A percentile compares a stretch with the other conserved stretches of the same genome.
Conservation (phyloP, 2,888 invertebrate species). For the Drosophila falleni region DNA sequence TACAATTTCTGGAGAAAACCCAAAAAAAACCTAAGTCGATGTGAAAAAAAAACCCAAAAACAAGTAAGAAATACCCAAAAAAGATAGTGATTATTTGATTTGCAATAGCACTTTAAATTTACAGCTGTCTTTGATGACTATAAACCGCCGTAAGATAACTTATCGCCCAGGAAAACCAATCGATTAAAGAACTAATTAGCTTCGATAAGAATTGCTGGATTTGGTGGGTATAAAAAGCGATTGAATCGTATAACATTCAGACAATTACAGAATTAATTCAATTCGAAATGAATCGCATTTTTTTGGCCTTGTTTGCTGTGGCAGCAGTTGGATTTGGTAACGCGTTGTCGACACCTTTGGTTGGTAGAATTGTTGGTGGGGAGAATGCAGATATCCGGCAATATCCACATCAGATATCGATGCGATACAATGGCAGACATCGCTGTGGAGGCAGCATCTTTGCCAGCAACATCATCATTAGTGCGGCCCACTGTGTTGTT, state of each 20-base stretch:
- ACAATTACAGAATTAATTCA: background rate
- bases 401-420: constrained; percentile 75
- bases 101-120: constrained; percentile 4
- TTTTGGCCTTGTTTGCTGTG: constrained; percentile 24
- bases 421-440: constrained; percentile 71
- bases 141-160: constrained; percentile 6
- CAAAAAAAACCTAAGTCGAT: background rate
- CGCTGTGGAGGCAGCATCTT: constrained; percentile 75
- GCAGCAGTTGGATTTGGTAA: background rate
- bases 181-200: constrained; percentile 18
- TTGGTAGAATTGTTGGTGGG: constrained; percentile 73
- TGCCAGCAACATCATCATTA: constrained; percentile 60
- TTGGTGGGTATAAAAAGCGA: constrained; percentile 5
- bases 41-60: constrained; percentile 17
- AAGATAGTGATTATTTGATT: constrained; percentile 7
- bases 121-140: constrained; percentile 11
- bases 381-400: constrained; percentile 48
- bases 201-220: constrained; percentile 9
- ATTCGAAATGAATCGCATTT: constrained; percentile 43
- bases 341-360: constrained; percentile 36
- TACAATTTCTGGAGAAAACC: background rate
- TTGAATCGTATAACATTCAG: background rate
- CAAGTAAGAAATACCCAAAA: background rate
- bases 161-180: constrained; percentile 7
- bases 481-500: constrained; percentile 73